Evolutionary conservation across 2,113 vertebrate species (phyloP).

Genomic region (Lasiurus cinereus): DNA sequence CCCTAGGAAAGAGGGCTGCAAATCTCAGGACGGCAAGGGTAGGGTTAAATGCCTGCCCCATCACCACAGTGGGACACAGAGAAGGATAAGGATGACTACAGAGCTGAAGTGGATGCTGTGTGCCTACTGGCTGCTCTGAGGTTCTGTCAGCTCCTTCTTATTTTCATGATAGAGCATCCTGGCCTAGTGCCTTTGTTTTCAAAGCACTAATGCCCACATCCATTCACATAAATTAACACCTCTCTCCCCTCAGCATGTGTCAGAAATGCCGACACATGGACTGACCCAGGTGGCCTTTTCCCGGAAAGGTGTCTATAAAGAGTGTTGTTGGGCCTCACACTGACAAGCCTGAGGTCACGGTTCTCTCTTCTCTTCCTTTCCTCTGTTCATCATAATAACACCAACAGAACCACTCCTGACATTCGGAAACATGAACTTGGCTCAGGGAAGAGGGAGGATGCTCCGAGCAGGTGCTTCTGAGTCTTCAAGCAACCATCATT

Average conservation of each 20-base stretch:
- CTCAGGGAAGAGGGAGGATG: background rate
- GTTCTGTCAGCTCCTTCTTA: background rate
- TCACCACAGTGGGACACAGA: too few species aligned
- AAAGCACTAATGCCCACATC: background rate
- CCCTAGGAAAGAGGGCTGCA: background rate
- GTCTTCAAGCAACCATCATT: too few species aligned
- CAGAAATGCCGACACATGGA: background rate
- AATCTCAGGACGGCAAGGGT: too few species aligned
- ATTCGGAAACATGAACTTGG: background rate
- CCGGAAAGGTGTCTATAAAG: background rate
- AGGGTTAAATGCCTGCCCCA: background rate
- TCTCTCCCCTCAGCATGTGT: slow-evolving; percentile 10
- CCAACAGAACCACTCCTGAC: background rate
- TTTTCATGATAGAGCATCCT: background rate
- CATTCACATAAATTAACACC: background rate
- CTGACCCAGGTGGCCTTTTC: background rate
- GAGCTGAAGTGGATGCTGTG: accelerated
- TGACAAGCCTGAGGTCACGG: background rate
- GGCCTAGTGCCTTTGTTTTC: background rate
- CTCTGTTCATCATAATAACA: background rate
- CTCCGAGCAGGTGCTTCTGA: background rate
- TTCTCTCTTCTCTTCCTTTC: background rate
- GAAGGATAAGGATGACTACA: background rate
- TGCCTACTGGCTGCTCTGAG: background rate
- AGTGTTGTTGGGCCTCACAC: background rate